A percentile compares a stretch with the other conserved stretches of the same genome.
Conservation (phyloP, 2,888 invertebrate genomes). For the Lycaena phlaeas region DNA sequence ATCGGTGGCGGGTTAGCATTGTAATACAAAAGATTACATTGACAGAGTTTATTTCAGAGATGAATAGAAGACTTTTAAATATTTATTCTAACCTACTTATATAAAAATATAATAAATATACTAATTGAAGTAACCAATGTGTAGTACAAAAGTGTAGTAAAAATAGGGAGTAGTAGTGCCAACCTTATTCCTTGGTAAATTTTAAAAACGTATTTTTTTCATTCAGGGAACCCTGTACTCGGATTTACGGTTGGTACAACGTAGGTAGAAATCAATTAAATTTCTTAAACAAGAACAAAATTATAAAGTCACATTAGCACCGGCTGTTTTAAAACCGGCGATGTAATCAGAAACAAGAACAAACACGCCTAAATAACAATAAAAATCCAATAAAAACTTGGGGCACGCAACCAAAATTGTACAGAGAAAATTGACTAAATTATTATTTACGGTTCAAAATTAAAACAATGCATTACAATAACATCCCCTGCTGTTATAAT, state of each 20-base stretch:
- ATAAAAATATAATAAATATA: no score
- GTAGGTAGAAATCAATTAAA: not conserved
- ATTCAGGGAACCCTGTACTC: no score
- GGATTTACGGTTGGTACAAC: no score
- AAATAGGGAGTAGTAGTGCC: no score
- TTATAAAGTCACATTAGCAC: constrained; percentile 70
- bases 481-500: constrained; percentile 39
- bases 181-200: no score
- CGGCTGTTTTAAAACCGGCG: constrained; percentile 64
- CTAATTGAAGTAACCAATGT: no score
- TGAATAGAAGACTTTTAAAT: no score
- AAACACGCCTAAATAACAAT: constrained; percentile 74
- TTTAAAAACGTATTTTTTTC: no score
- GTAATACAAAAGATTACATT: no score
- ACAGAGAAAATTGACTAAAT: constrained; percentile 67
- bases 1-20: constrained; percentile 19
- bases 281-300: constrained; percentile 57
- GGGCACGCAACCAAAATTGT: constrained; percentile 69
- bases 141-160: no score
- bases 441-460: constrained; percentile 69
- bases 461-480: constrained; percentile 61
- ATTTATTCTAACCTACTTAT: no score
- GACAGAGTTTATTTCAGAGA: no score
- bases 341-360: constrained; percentile 72
- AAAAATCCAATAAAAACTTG: constrained; percentile 72